phyloP scores from a whole-genome alignment of 2,113 vertebrate species.

The Prunella fulvescens region DNA sequence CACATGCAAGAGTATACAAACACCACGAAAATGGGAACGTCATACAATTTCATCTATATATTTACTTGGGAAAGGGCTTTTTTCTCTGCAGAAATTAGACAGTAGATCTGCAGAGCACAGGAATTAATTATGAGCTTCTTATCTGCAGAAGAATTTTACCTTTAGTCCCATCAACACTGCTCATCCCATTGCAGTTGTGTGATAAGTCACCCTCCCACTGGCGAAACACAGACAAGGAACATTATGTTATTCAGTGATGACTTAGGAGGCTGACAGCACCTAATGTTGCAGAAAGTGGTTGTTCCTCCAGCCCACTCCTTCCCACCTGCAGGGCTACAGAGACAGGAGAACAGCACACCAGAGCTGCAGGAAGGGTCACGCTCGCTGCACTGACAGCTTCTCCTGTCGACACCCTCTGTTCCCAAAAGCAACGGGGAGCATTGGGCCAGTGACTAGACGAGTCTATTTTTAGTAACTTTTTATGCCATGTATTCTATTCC shows the following conservation, averaged over 20 bases:
- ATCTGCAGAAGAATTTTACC: not conserved
- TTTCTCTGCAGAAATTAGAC: not conserved
- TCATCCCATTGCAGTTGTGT: not conserved
- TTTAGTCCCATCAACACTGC: not conserved
- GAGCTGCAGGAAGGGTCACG: not conserved
- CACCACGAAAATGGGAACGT: not conserved
- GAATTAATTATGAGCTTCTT: not conserved
- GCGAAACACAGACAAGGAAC: slow-evolving; percentile 6
- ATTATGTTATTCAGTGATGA: not conserved
- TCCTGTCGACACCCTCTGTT: not conserved
- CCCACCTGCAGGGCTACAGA: not conserved
- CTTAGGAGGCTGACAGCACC: not conserved
- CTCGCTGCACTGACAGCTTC: not conserved
- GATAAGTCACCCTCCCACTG: slow-evolving; percentile 1
- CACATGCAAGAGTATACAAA: not conserved
- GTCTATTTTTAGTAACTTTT: not conserved
- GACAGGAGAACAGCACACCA: not conserved
- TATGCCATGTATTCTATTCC: not conserved
- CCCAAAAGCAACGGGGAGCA: not conserved
- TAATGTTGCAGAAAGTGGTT: not conserved
- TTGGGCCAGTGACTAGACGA: not conserved
- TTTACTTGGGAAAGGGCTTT: not conserved
- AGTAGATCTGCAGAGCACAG: not conserved
- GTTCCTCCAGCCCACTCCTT: not conserved
- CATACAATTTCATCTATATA: not conserved